Evolutionary conservation across 92 coral and sea anemone genomes (phyloP), one percentile per base, ranked within the genome.

Genomic region (Meandrina meandrites): DNA sequence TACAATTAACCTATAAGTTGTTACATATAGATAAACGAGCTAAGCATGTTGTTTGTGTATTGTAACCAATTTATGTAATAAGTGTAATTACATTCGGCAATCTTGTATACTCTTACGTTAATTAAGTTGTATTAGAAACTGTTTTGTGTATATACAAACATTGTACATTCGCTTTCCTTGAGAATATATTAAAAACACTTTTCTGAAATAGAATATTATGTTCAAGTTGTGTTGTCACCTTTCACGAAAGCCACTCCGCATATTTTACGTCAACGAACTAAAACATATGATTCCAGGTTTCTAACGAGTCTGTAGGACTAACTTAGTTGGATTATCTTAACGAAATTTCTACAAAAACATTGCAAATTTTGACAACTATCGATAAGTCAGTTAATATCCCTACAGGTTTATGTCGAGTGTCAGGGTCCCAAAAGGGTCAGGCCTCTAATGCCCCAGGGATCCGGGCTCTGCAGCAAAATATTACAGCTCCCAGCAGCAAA

Each of bases 171-270:
- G 83, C 18, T 79, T 32, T 35, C 15, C 51, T 79, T 57, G 53
- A 58, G 68, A 66, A 81, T 64, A 81, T 81, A 81, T 64, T 66
- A 81, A 28, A 81, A 60, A 35, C 34, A 81, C n/a, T 30, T 14
- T 66, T 81, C 77, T 45, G 37, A 68, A 66, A 22, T 51, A 15
- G 67, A 68, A 19, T 81, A 81, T 67, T 66, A 17, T 37, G 50
- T 17, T 54, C 13, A 64, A 66, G 18, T 67, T 64, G 54, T 1
- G 34, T 19, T 42, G 27, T 45, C 15, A 21, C 13, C 13, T 14
- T n/a, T 21, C 76, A 47, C n/a, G 8, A 54, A 54, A 54, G 22
- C 16, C 60, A 54, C 22, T 8, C 11, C 12, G 4, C 12, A 48
- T 12, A 4, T 54, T 54, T 15, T 30, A 69, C 19, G 75, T 42